Evolutionary conservation across 2,113 vertebrate species (phyloP).

Genomic region (Pseudorasbora parva): DNA sequence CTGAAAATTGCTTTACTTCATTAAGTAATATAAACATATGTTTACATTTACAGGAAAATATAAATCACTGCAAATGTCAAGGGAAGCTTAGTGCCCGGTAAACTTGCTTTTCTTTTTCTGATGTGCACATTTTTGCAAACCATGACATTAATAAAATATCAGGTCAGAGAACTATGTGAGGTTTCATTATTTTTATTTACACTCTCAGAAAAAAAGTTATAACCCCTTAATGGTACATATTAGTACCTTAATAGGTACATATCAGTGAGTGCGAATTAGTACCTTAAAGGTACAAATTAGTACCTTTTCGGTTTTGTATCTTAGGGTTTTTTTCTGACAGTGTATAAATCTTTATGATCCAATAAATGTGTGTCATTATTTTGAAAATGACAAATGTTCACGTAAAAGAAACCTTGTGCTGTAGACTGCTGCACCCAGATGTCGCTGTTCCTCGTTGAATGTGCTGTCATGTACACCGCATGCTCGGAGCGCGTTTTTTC

Average conservation of each 20-base stretch:
- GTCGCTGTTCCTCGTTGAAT: constrained; percentile 67
- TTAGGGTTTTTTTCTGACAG: too few species aligned
- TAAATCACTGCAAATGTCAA: too few species aligned
- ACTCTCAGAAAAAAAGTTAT: too few species aligned
- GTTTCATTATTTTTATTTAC: background rate
- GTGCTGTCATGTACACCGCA: constrained; percentile 67
- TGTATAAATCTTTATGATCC: background rate
- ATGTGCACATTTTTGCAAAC: background rate
- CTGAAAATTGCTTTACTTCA: too few species aligned
- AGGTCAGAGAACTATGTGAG: background rate
- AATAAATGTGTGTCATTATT: background rate
- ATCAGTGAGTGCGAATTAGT: too few species aligned
- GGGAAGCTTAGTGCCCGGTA: too few species aligned
- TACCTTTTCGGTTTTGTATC: too few species aligned
- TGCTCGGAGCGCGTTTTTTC: constrained; percentile 55
- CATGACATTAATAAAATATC: background rate
- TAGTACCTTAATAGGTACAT: too few species aligned
- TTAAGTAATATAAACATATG: too few species aligned
- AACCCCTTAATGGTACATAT: too few species aligned
- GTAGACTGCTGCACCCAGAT: constrained; percentile 63
- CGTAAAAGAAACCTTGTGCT: background rate
- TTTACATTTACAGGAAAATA: too few species aligned
- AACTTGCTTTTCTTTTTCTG: background rate
- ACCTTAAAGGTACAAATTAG: too few species aligned
- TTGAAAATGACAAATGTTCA: background rate